These are phyloP conservation scores for Ondatra zibethicus DNA, from an alignment of 2,113 vertebrate species.

Conservation along the genomic window DNA sequence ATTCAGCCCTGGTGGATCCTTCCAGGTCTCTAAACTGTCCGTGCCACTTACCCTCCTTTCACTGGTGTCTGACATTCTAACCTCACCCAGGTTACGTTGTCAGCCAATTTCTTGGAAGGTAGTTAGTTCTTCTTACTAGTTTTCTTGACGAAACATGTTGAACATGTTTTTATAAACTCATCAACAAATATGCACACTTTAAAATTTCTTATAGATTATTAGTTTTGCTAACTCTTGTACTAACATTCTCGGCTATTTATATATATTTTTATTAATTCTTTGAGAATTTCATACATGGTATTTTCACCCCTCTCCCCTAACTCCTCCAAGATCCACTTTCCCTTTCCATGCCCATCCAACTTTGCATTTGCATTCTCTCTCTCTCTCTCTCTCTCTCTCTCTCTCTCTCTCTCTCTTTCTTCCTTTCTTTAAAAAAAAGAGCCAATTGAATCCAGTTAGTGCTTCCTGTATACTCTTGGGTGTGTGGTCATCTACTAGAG, in stretches of 20 bases:
- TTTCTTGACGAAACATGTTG: background rate
- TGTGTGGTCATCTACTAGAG: background rate
- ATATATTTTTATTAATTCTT: background rate
- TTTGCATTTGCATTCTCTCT: too few species aligned
- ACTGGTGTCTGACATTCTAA: rapidly evolving
- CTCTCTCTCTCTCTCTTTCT: background rate
- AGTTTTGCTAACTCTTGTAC: background rate
- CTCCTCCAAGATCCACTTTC: background rate
- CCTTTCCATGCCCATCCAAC: background rate
- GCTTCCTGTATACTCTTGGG: background rate
- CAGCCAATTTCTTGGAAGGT: background rate
- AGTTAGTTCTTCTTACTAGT: background rate
- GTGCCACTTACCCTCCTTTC: background rate
- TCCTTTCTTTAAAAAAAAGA: background rate
- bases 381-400: too few species aligned
- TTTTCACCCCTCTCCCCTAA: background rate
- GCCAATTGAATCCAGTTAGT: background rate
- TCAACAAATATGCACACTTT: background rate
- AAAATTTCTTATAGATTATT: background rate
- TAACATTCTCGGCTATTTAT: background rate
- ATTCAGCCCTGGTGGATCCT: background rate
- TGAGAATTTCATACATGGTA: background rate
- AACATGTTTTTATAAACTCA: background rate
- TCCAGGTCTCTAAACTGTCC: background rate
- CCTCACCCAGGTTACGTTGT: background rate